These are phyloP conservation scores for Dimorphilus gyrociliatus DNA, from an alignment of 2,888 invertebrate genomes.

Conservation along the genomic window DNA sequence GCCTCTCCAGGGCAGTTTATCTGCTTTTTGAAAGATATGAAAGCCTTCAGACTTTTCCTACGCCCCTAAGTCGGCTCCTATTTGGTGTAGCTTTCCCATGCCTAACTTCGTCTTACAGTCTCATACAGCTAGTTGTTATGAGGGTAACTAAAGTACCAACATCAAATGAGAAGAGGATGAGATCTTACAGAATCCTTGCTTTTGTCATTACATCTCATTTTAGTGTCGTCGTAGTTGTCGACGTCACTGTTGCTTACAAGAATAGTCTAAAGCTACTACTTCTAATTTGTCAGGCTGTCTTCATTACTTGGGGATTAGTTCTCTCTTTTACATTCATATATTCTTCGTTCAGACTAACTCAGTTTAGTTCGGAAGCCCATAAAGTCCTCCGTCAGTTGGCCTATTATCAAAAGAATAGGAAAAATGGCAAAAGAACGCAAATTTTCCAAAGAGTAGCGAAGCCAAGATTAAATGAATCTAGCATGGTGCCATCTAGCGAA, in stretches of 20 bases:
- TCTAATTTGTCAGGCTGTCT: slow-evolving; percentile 41
- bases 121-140: slow-evolving; percentile 45
- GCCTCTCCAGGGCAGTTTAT: slow-evolving; percentile 41
- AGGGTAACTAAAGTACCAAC: slow-evolving; percentile 44
- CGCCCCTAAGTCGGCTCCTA: slow-evolving; percentile 41
- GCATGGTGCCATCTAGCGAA: no score
- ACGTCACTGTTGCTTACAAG: slow-evolving; percentile 38
- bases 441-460: no score
- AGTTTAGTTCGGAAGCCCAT: slow-evolving; percentile 14
- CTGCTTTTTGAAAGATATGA: slow-evolving; percentile 47
- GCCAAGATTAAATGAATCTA: no score
- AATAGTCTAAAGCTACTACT: slow-evolving; percentile 19
- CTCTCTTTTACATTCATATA: slow-evolving; percentile 44
- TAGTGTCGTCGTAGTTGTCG: slow-evolving; percentile 40
- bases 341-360: slow-evolving; percentile 42
- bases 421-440: no score
- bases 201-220: slow-evolving; percentile 44
- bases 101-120: slow-evolving; percentile 44
- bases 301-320: slow-evolving; percentile 43
- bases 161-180: slow-evolving; percentile 40
- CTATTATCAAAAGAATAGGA: slow-evolving; percentile 17
- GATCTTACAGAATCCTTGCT: slow-evolving; percentile 41
- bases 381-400: slow-evolving; percentile 12
- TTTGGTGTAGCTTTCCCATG: slow-evolving; percentile 46
- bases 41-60: slow-evolving; percentile 41